A percentile compares a stretch with the other conserved stretches of the same genome.
These are phyloP conservation scores for Hypsibius dujardini DNA, from an alignment of 1,140 invertebrate genomes.

Conservation along the genomic window DNA sequence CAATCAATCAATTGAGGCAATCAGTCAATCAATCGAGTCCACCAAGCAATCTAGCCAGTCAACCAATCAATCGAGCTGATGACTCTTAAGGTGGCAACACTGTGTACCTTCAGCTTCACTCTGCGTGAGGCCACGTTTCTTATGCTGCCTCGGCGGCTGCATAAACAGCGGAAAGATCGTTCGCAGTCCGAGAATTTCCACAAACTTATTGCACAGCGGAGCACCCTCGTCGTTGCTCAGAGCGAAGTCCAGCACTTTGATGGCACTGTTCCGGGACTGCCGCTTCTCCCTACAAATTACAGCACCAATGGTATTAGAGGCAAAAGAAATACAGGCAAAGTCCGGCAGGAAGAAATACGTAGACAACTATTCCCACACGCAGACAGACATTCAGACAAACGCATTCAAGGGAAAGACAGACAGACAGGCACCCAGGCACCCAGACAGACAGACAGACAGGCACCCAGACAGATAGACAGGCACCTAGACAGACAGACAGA, in stretches of 20 bases:
- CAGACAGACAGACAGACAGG: no score
- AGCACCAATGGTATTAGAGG: background rate
- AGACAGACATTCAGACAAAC: no score
- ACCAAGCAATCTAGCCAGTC: no score
- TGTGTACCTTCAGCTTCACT: constrained; percentile 71
- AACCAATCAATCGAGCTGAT: no score
- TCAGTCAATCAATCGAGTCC: no score
- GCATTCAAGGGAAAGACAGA: no score
- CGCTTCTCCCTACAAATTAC: constrained; percentile 64
- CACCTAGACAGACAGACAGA: no score
- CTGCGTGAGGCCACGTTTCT: constrained; percentile 59
- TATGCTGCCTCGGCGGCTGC: constrained; percentile 80
- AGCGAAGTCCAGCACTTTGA: constrained; percentile 90
- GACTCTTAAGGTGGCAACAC: constrained; percentile 18
- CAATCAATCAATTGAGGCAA: no score
- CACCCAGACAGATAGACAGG: no score
- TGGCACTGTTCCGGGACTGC: constrained; percentile 77
- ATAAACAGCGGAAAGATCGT: constrained; percentile 96
- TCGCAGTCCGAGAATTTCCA: constrained; percentile 86
- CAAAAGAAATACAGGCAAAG: constrained; percentile 15
- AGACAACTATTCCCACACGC: background rate
- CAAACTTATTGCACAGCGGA: constrained; percentile 94
- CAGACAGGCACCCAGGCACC: no score
- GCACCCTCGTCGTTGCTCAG: constrained; percentile 75
- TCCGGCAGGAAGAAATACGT: background rate